phyloP scores from a whole-genome alignment of 1,140 invertebrate genomes.

The Eulimnadia texana region DNA sequence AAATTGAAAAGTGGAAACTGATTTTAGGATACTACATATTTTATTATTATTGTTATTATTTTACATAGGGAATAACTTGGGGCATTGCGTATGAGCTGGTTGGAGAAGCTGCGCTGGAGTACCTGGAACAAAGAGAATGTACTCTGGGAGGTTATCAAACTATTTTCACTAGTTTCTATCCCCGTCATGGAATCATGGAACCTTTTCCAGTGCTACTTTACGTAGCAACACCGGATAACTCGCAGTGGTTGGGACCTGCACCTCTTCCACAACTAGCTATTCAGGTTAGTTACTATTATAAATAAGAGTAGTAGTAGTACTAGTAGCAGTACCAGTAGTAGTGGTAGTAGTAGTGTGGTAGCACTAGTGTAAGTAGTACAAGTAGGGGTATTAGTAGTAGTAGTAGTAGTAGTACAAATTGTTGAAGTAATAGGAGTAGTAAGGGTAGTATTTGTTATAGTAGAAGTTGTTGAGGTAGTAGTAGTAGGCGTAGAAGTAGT shows the following conservation, averaged over 20 bases:
- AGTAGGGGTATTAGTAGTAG: too few relatives aligned
- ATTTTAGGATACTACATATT: too few relatives aligned
- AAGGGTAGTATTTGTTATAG: too few relatives aligned
- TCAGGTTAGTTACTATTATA: conserved; percentile 31
- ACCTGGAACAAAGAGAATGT: conserved; percentile 60
- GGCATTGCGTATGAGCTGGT: conserved; percentile 62
- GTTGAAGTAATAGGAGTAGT: too few relatives aligned
- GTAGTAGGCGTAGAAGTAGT: too few relatives aligned
- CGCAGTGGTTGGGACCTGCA: conserved; percentile 58
- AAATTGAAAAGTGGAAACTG: too few relatives aligned
- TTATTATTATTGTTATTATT: conserved; percentile 17
- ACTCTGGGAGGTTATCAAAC: conserved; percentile 60
- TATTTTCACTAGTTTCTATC: conserved; percentile 51
- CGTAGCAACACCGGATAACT: conserved; percentile 54
- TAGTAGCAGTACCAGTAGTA: neutral
- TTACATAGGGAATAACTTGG: conserved; percentile 54
- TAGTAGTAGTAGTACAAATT: too few relatives aligned
- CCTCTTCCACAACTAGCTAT: conserved; percentile 47
- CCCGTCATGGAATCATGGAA: conserved; percentile 25
- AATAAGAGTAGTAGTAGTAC: neutral
- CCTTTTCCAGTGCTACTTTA: conserved; percentile 47
- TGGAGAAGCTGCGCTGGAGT: conserved; percentile 44
- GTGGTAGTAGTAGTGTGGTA: too few relatives aligned
- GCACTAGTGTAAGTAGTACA: too few relatives aligned
- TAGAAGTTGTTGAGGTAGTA: too few relatives aligned